phyloP scores from a whole-genome alignment of 1,140 invertebrate species.

The Cephus cinctus region DNA sequence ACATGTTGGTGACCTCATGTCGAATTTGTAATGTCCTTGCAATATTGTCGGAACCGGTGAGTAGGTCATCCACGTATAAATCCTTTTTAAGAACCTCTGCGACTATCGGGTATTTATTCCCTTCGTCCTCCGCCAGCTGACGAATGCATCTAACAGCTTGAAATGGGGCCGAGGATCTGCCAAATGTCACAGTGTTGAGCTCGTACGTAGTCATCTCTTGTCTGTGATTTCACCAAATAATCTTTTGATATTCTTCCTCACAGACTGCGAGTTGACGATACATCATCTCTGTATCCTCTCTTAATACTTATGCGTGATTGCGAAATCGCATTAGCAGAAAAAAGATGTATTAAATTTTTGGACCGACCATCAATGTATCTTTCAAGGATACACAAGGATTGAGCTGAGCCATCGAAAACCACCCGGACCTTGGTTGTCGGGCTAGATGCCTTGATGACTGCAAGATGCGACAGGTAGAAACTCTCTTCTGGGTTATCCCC shows the following conservation, averaged over 20 bases:
- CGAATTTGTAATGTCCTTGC: conserved; percentile 12
- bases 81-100: conserved; percentile 26
- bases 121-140: conserved; percentile 34
- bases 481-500: background rate
- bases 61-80: conserved; percentile 43
- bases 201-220: conserved; percentile 8
- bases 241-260: conserved; percentile 31
- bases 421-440: conserved; percentile 24
- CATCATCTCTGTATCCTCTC: conserved; percentile 47
- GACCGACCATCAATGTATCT: conserved; percentile 26
- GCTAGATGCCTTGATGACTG: conserved; percentile 25
- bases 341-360: conserved; percentile 30
- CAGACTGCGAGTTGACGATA: conserved; percentile 35
- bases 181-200: conserved; percentile 23
- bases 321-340: conserved; percentile 28
- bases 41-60: conserved; percentile 17
- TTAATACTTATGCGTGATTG: conserved; percentile 19
- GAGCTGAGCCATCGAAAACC: conserved; percentile 31
- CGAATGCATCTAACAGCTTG: conserved; percentile 23
- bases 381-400: conserved; percentile 29
- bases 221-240: conserved; percentile 32
- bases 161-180: conserved; percentile 18
- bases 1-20: conserved; percentile 18
- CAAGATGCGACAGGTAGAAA: conserved; percentile 29
- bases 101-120: conserved; percentile 26